Evolutionary conservation across 2,797 vertebrate genomes (phyloP).

Genomic region (Halcyon leucocephala): DNA sequence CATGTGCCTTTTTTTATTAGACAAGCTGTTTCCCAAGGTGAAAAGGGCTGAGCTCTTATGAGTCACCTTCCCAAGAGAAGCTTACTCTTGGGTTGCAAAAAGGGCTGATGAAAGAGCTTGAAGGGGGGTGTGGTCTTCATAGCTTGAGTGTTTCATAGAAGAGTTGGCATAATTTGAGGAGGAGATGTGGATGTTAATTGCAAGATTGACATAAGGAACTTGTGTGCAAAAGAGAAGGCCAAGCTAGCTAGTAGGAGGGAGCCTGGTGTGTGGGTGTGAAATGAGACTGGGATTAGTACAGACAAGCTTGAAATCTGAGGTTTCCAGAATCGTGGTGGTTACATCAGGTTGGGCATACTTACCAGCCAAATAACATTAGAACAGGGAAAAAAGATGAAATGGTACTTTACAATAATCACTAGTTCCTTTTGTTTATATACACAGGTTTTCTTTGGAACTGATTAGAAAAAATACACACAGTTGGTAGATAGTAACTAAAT

Average conservation of each 20-base stretch:
- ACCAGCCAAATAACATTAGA: not conserved
- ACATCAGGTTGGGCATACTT: not conserved
- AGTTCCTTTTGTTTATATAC: not conserved
- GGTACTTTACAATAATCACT: not conserved
- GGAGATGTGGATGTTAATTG: slow-evolving; percentile 6
- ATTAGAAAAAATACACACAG: not conserved
- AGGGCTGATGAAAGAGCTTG: not conserved
- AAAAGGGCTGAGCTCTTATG: not conserved
- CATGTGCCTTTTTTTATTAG: not conserved
- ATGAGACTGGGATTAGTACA: not conserved
- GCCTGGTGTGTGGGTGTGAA: not conserved
- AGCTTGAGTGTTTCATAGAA: not conserved
- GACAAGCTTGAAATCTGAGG: not conserved
- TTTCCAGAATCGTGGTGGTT: not conserved
- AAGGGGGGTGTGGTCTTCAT: not conserved
- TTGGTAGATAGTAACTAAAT: not conserved
- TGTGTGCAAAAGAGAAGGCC: not conserved
- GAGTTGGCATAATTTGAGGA: not conserved
- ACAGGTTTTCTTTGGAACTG: not conserved
- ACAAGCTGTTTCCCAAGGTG: too few relatives aligned
- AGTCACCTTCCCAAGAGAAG: not conserved
- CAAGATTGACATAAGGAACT: not conserved
- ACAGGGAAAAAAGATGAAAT: not conserved
- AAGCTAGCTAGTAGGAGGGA: not conserved
- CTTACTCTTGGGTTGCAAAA: not conserved